Conservation (phyloP, 2,888 invertebrate species). For the Hartigia nigra region DNA sequence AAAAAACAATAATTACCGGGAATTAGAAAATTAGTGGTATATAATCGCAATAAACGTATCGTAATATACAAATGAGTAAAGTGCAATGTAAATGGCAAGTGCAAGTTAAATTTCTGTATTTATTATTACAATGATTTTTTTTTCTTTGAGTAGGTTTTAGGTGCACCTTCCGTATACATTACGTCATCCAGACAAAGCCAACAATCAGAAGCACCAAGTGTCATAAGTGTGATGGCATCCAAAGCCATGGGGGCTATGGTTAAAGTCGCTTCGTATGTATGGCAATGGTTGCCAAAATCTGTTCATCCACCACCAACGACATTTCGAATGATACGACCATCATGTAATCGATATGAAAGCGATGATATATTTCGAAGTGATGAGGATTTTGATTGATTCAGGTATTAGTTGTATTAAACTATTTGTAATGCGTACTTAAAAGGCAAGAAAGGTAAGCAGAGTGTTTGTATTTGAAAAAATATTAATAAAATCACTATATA, state of each 20-base stretch:
- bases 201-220: not conserved
- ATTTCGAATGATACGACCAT: not conserved
- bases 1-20: not conserved
- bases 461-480: not conserved
- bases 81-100: too few species aligned
- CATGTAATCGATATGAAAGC: not conserved
- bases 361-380: not conserved
- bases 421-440: not conserved
- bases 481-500: not conserved
- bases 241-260: conserved; percentile 31
- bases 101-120: not conserved
- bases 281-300: conserved; percentile 30
- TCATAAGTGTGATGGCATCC: conserved; percentile 20
- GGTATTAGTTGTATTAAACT: not conserved
- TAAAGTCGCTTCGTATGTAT: conserved; percentile 29
- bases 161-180: not conserved
- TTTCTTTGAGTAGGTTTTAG: not conserved
- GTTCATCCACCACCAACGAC: conserved; percentile 18
- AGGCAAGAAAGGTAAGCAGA: not conserved
- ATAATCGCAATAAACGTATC: not conserved
- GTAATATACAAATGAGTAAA: not conserved
- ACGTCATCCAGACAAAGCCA: not conserved
- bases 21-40: not conserved
- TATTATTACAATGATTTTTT: not conserved
- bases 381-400: conserved; percentile 24